Evolutionary conservation across 2,888 invertebrate genomes (phyloP).

Genomic region (Melipona bicolor): DNA sequence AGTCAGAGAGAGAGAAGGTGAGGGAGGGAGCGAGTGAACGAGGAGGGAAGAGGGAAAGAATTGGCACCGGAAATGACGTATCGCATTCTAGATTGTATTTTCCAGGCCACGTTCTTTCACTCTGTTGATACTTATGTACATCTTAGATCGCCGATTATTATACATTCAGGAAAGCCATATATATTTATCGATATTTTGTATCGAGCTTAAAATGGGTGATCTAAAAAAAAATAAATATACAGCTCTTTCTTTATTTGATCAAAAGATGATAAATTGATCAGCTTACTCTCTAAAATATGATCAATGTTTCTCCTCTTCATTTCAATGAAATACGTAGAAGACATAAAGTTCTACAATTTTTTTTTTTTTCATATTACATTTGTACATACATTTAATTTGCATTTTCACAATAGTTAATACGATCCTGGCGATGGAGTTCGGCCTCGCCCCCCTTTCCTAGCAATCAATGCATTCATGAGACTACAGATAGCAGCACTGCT

Average conservation of each 20-base stretch:
- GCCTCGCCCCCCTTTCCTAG: slow-evolving; percentile 72
- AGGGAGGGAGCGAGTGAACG: not conserved
- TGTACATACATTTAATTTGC: slow-evolving; percentile 32
- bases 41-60: slow-evolving; percentile 15
- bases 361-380: not conserved
- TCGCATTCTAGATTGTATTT: slow-evolving; percentile 60
- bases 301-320: not conserved
- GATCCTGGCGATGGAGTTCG: slow-evolving; percentile 58
- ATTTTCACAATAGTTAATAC: slow-evolving; percentile 42
- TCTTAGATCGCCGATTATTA: not conserved
- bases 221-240: not conserved
- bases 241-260: not conserved
- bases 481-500: slow-evolving; percentile 77
- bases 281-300: not conserved
- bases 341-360: not conserved
- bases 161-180: not conserved
- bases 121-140: slow-evolving; percentile 18
- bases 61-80: slow-evolving; percentile 70
- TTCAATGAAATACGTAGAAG: not conserved
- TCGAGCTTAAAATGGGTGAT: not conserved
- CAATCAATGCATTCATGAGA: slow-evolving; percentile 66
- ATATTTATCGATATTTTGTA: not conserved
- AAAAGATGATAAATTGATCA: not conserved
- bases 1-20: too few relatives aligned
- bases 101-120: slow-evolving; percentile 51